phyloP scores from a whole-genome alignment of 2,113 vertebrate species.

The Nibea coibor region DNA sequence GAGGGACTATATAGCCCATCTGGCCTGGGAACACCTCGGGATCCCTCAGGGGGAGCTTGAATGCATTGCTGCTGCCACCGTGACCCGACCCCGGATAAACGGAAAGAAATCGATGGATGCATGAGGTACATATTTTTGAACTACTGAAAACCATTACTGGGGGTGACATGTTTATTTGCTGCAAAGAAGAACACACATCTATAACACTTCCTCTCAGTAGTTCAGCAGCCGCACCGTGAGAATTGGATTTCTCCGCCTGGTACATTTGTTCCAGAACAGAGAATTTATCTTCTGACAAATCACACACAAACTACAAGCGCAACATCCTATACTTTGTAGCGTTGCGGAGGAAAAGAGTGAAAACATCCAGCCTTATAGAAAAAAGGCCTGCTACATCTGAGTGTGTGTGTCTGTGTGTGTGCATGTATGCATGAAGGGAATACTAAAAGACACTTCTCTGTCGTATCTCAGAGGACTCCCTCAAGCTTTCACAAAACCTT shows the following conservation, averaged over 20 bases:
- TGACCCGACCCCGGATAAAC: too few species aligned
- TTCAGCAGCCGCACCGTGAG: too few species aligned
- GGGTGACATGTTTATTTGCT: background rate
- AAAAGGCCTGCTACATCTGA: conserved; percentile 42
- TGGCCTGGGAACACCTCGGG: too few species aligned
- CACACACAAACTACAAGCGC: background rate
- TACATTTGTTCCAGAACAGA: background rate
- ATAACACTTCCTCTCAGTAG: too few species aligned
- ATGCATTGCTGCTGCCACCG: too few species aligned
- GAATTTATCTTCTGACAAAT: background rate
- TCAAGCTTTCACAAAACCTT: conserved; percentile 11
- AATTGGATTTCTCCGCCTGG: too few species aligned
- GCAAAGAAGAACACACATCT: background rate
- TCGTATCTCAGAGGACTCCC: conserved; percentile 23
- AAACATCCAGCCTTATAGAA: conserved; percentile 1
- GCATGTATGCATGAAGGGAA: conserved; percentile 17
- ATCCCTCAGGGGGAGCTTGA: too few species aligned
- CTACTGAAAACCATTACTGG: background rate
- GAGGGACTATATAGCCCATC: too few species aligned
- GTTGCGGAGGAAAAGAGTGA: background rate
- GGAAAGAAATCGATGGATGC: too few species aligned
- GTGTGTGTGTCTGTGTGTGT: conserved; percentile 1
- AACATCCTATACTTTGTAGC: background rate
- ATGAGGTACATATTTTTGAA: background rate
- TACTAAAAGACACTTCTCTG: conserved; percentile 27